Percentiles rank a stretch among this genome's conserved stretches.
These are phyloP conservation scores for Sturmia bella DNA, from an alignment of 2,888 invertebrate genomes.

Conservation along the genomic window DNA sequence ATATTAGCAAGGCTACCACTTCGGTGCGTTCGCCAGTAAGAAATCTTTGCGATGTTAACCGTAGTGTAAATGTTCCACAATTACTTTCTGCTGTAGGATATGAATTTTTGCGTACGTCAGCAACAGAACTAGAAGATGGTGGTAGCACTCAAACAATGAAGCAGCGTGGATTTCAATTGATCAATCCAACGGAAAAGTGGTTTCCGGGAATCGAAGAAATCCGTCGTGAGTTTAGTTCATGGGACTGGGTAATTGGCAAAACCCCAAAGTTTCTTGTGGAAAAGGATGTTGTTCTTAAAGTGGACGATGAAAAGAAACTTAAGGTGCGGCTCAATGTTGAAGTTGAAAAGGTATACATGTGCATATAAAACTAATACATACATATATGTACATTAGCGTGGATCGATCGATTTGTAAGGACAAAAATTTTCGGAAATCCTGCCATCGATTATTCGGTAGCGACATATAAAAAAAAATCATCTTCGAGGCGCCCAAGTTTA, in stretches of 20 bases:
- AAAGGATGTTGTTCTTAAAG: constrained; percentile 81
- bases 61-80: constrained; percentile 86
- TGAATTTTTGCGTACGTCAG: constrained; percentile 90
- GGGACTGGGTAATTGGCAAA: constrained; percentile 94
- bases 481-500: no score
- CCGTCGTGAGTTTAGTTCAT: constrained; percentile 87
- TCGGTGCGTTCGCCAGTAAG: constrained; percentile 91
- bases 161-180: constrained; percentile 91
- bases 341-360: constrained; percentile 79
- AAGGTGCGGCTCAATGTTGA: constrained; percentile 85
- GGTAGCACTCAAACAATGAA: constrained; percentile 87
- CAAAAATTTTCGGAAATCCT: no score
- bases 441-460: no score
- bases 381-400: no score
- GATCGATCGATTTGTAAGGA: no score
- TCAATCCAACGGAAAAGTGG: constrained; percentile 94
- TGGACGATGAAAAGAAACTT: constrained; percentile 82
- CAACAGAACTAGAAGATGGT: constrained; percentile 87
- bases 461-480: no score
- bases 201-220: constrained; percentile 91
- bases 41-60: constrained; percentile 90
- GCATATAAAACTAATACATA: background rate
- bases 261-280: constrained; percentile 91
- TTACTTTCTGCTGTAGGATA: constrained; percentile 91
- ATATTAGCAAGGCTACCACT: constrained; percentile 92